Percentiles rank a stretch among this genome's conserved stretches.
These are phyloP conservation scores for Stegophylla sp. DNA, from an alignment of 2,888 invertebrate species.

Conservation along the genomic window DNA sequence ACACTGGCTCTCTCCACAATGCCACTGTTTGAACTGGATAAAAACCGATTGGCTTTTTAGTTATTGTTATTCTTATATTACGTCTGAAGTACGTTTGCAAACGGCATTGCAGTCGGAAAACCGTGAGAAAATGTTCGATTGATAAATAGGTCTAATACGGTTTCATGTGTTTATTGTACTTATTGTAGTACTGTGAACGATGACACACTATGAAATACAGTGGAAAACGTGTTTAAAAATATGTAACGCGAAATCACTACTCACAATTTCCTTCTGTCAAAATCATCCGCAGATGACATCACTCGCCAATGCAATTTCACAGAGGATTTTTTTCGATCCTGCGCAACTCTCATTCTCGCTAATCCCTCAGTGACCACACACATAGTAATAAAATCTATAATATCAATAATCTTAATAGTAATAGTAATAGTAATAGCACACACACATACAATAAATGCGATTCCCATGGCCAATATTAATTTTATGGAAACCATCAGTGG, in stretches of 20 bases:
- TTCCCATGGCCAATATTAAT: conserved; percentile 53
- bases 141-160: no score
- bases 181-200: no score
- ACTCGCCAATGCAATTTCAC: not conserved
- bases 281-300: not conserved
- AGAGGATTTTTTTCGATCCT: not conserved
- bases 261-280: not conserved
- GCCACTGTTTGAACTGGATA: no score
- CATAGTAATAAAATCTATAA: not conserved
- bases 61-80: no score
- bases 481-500: conserved; percentile 29
- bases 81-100: no score
- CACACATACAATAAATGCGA: not conserved
- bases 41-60: no score
- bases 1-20: no score
- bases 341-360: not conserved
- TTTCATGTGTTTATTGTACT: no score
- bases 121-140: no score
- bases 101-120: no score
- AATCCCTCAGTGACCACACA: not conserved
- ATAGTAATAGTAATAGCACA: not conserved
- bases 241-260: not conserved
- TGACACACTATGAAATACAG: not conserved
- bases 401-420: not conserved
- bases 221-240: not conserved